Percentiles rank a stretch among this genome's conserved stretches.
phyloP scores from a whole-genome alignment of 2,797 vertebrate species.

The Molossus alvarezi region DNA sequence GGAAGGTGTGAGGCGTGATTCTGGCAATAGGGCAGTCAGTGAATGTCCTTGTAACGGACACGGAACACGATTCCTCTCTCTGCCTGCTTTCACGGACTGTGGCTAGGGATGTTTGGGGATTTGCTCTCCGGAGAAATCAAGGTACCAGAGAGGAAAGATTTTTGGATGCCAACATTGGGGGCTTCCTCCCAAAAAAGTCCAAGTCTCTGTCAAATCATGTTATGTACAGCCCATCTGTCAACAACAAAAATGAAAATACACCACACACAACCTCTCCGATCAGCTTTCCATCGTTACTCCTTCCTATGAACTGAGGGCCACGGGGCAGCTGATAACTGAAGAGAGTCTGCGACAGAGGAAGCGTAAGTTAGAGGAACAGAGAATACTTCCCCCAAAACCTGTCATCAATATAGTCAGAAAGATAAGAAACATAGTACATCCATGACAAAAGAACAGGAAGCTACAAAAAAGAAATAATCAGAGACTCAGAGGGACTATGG shows the following conservation, averaged over 20 bases:
- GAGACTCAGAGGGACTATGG: neutral
- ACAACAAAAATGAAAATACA: neutral
- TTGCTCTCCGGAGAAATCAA: slow-evolving; percentile 4
- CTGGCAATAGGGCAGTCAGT: neutral
- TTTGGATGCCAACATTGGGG: neutral
- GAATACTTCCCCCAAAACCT: neutral
- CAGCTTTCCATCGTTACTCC: neutral
- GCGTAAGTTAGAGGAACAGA: neutral
- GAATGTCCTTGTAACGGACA: neutral
- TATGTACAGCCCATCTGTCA: neutral
- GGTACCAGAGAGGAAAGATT: neutral
- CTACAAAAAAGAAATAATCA: neutral
- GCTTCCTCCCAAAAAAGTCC: neutral
- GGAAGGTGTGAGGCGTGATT: neutral
- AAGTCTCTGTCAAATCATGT: neutral
- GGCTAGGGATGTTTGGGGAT: neutral
- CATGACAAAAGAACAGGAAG: slow-evolving; percentile 6
- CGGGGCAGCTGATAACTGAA: neutral
- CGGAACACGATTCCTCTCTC: neutral
- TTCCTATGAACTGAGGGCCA: neutral
- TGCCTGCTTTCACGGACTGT: neutral
- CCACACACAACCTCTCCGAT: neutral
- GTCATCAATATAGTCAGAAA: slow-evolving; percentile 12
- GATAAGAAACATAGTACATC: neutral
- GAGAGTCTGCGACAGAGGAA: neutral